Evolutionary conservation across 2,888 invertebrate genomes (phyloP), one percentile per base, ranked within the genome.

Genomic region (Erebia epiphron): DNA sequence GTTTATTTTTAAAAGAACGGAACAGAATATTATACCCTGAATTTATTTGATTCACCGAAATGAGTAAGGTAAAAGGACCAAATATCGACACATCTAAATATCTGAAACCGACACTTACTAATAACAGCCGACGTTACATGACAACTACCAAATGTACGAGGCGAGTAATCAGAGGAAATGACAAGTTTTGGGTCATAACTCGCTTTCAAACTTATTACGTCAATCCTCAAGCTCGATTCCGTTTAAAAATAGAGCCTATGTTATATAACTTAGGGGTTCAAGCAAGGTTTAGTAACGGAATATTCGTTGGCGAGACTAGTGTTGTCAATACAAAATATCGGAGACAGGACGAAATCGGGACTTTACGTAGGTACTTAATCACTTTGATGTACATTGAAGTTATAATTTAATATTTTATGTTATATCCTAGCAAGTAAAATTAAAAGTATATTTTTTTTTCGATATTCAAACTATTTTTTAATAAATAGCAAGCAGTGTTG

Each of bases 161-260:
- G 80, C 80, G 84, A 88, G 89, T 87, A 90, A 91, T 91, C 90
- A 88, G 82, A 83, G 86, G 86, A 90, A 90, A 90, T 89, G 90
- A 89, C 87, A 89, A 90, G 87, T 90, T 90, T 88, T 84, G 89
- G 91, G 89, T 90, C 90, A 89, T 78, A 69, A 76, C 60, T 70
- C 74, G 75, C 72, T 75, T 82, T 77, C 79, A 72, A 65, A 75
- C 14, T 26, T 76, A 71, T 49, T 35, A 49, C 73, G 69, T 68
- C 73, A 46, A 26, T 50, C 54, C 18, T 35, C 54, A 77, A 79
- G 79, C 62, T 58, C 35, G 67, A 57, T 63, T 73, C 21, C 73
- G 75, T 67, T 76, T 79, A 62, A 83, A 83, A 81, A 67, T 73
- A 78, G 74, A 75, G 84, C 80, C 82, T 88, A 85, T 82, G 72